A percentile compares a stretch with the other conserved stretches of the same genome.
Evolutionary conservation across 1,140 invertebrate species (phyloP).

Genomic region (Drosophila aff.): DNA sequence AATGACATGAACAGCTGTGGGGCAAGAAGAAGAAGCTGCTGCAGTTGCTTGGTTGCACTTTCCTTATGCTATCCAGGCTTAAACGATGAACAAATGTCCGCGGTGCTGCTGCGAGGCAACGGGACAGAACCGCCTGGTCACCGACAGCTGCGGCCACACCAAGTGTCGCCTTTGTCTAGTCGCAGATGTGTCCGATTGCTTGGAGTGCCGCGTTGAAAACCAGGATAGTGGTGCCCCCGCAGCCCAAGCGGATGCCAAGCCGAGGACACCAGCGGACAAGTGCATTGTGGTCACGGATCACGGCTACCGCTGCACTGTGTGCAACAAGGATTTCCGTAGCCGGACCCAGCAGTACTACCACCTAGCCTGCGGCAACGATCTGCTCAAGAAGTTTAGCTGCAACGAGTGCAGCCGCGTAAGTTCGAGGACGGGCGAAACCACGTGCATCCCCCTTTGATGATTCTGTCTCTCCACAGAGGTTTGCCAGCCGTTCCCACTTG

Average conservation of each 20-base stretch:
- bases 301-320: conserved; percentile 86
- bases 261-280: conserved; percentile 7
- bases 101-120: conserved; percentile 58
- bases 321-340: conserved; percentile 86
- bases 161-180: conserved; percentile 86
- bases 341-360: conserved; percentile 87
- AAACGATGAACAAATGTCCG: conserved; percentile 57
- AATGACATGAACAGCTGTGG: conserved; percentile 33
- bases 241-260: background rate
- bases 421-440: background rate
- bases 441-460: background rate
- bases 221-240: background rate
- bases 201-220: conserved; percentile 61
- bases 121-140: conserved; percentile 86
- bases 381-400: conserved; percentile 61
- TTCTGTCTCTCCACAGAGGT: conserved; percentile 41
- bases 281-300: conserved; percentile 37
- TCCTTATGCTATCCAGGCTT: background rate
- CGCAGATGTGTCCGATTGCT: conserved; percentile 85
- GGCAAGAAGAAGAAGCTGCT: conserved; percentile 13
- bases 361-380: conserved; percentile 83
- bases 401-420: conserved; percentile 64
- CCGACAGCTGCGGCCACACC: conserved; percentile 86
- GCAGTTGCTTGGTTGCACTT: conserved; percentile 26
- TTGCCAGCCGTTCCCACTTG: conserved; percentile 68